Conservation (phyloP, 2,888 invertebrate species). For the Notodonta ziczac region DNA sequence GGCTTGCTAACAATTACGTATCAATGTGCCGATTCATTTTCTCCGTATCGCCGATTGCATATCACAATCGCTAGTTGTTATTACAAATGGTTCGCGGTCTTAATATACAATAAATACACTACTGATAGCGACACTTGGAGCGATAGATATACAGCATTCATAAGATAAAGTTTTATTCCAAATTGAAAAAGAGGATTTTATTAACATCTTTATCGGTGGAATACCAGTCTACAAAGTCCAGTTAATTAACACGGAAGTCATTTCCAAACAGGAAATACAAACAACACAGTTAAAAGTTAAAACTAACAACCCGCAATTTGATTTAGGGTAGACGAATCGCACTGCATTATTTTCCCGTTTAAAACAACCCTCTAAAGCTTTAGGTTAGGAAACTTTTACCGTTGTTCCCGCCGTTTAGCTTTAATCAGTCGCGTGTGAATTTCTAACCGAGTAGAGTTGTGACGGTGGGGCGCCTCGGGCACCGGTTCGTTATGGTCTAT, state of each 20-base stretch:
- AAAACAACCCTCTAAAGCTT: neutral
- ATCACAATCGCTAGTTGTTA: too few species aligned
- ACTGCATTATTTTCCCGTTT: conserved; percentile 1
- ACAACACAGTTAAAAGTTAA: neutral
- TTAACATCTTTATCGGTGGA: too few species aligned
- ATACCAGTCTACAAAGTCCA: neutral
- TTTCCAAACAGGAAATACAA: neutral
- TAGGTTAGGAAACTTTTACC: conserved; percentile 5
- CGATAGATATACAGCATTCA: too few species aligned
- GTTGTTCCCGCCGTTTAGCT: conserved; percentile 3
- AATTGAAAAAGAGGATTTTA: too few species aligned
- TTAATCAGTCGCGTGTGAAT: conserved; percentile 2
- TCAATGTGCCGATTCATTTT: neutral
- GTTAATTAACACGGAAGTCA: neutral
- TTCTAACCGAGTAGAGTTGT: conserved; percentile 3
- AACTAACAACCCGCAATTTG: conserved; percentile 5
- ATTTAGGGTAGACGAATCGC: neutral
- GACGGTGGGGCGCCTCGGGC: conserved; percentile 1
- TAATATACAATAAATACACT: too few species aligned
- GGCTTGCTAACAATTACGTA: too few species aligned
- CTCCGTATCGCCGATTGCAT: neutral
- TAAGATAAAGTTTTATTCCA: too few species aligned
- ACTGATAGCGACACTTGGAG: too few species aligned
- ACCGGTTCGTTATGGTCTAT: neutral
- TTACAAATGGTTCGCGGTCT: too few species aligned